Percentiles rank a stretch among this genome's conserved stretches.
Evolutionary conservation across 2,888 invertebrate species (phyloP).

Genomic region (Pyralis farinalis): DNA sequence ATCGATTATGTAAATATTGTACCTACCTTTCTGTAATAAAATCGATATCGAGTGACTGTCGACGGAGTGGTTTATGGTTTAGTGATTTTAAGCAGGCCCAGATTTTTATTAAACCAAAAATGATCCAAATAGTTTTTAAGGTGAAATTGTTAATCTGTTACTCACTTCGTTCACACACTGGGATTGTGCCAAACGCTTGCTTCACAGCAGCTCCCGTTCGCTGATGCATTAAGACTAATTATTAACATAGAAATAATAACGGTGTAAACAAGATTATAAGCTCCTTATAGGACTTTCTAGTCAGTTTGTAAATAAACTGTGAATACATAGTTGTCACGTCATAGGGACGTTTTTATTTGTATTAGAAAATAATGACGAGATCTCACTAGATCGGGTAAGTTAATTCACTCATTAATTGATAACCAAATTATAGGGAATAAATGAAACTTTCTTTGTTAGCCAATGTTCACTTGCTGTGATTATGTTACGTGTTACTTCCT

Average conservation of each 20-base stretch:
- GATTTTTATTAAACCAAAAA: slow-evolving; percentile 49
- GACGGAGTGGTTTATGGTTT: slow-evolving; percentile 14
- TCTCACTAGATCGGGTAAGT: slow-evolving; percentile 78
- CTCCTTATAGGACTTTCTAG: slow-evolving; percentile 73
- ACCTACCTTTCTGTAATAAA: slow-evolving; percentile 45
- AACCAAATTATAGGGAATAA: slow-evolving; percentile 73
- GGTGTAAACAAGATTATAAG: slow-evolving; percentile 54
- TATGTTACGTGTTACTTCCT: slow-evolving; percentile 77
- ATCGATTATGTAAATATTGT: slow-evolving; percentile 56
- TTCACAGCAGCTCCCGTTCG: slow-evolving; percentile 53
- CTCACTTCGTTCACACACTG: slow-evolving; percentile 54
- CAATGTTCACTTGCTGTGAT: slow-evolving; percentile 79
- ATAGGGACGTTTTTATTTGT: slow-evolving; percentile 69
- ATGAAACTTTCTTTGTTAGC: slow-evolving; percentile 75
- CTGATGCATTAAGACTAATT: slow-evolving; percentile 61
- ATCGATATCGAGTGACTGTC: slow-evolving; percentile 24
- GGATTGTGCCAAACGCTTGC: slow-evolving; percentile 77
- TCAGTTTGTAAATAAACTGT: slow-evolving; percentile 79
- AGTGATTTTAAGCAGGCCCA: slow-evolving; percentile 32
- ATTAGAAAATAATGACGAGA: slow-evolving; percentile 70
- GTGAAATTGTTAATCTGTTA: slow-evolving; percentile 46
- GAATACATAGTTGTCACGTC: slow-evolving; percentile 76
- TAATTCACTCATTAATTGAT: slow-evolving; percentile 79
- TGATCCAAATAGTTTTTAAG: slow-evolving; percentile 43
- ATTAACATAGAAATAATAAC: slow-evolving; percentile 51